Evolutionary conservation across 2,888 invertebrate species (phyloP).

Genomic region (Melanophora roralis): DNA sequence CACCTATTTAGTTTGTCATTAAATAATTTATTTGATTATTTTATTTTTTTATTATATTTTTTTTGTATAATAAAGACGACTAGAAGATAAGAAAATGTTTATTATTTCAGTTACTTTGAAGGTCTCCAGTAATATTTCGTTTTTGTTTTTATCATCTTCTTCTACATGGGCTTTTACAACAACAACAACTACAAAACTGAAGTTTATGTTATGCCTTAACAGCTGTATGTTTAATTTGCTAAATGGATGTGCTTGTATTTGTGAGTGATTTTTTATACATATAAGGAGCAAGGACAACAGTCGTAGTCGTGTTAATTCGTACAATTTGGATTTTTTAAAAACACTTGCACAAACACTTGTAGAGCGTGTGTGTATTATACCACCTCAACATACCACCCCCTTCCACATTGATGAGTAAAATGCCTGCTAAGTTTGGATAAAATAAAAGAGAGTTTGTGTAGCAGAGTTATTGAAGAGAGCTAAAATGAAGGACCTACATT

Average conservation of each 20-base stretch:
- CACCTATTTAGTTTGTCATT: too few relatives aligned
- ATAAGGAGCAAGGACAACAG: slow-evolving; percentile 59
- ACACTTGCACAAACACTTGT: not conserved
- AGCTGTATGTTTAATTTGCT: slow-evolving; percentile 6
- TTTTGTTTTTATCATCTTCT: slow-evolving; percentile 32
- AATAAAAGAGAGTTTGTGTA: slow-evolving; percentile 35
- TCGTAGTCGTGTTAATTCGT: slow-evolving; percentile 55
- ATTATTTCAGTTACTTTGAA: slow-evolving; percentile 60
- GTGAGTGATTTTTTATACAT: slow-evolving; percentile 30
- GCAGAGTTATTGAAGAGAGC: slow-evolving; percentile 27
- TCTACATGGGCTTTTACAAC: slow-evolving; percentile 35
- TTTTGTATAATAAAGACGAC: not conserved
- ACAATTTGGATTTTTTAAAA: slow-evolving; percentile 26
- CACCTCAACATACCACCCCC: slow-evolving; percentile 1
- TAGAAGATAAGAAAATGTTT: slow-evolving; percentile 45
- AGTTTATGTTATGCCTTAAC: slow-evolving; percentile 52
- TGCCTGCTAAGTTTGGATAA: too few relatives aligned
- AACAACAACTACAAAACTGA: slow-evolving; percentile 43
- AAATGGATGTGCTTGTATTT: not conserved
- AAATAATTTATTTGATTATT: slow-evolving; percentile 44
- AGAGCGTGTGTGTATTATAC: not conserved
- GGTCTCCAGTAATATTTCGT: slow-evolving; percentile 51
- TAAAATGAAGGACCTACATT: slow-evolving; percentile 56
- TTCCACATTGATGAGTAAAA: too few relatives aligned
- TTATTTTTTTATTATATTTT: slow-evolving; percentile 41